These are phyloP conservation scores for Poecile montanus DNA, from an alignment of 2,797 vertebrate genomes.

Conservation along the genomic window DNA sequence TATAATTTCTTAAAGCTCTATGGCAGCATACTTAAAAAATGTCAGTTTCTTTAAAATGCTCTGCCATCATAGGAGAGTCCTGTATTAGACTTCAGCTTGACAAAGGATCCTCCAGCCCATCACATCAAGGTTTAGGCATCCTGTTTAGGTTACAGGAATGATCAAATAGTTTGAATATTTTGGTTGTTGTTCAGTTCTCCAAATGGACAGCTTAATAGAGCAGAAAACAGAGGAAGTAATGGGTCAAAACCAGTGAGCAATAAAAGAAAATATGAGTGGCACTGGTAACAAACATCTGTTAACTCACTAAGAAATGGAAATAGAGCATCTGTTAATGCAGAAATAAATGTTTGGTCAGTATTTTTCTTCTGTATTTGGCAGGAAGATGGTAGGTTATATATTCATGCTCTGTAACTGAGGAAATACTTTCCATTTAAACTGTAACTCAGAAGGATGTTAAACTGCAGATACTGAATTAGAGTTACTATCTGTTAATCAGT, in stretches of 20 bases:
- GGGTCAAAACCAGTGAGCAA: background rate
- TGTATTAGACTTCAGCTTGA: background rate
- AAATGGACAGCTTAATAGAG: background rate
- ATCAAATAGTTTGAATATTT: background rate
- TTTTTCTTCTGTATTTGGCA: conserved; percentile 11
- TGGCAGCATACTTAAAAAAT: background rate
- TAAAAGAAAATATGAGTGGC: background rate
- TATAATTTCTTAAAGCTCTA: background rate
- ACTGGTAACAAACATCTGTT: background rate
- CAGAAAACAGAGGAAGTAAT: background rate
- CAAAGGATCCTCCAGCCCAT: background rate
- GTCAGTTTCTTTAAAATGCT: background rate
- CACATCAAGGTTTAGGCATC: background rate
- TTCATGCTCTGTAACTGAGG: background rate
- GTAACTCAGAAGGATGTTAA: background rate
- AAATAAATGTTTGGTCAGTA: background rate
- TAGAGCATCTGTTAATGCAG: background rate
- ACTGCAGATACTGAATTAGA: background rate
- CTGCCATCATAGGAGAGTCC: background rate
- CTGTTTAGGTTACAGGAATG: background rate
- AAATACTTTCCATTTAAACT: background rate
- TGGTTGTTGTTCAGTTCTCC: background rate
- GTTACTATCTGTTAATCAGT: background rate
- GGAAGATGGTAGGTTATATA: background rate
- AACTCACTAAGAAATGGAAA: background rate